Percentiles rank a stretch among this genome's conserved stretches.
Conservation (phyloP, 2,113 vertebrate species). For the Phalacrocorax brasilianus region DNA sequence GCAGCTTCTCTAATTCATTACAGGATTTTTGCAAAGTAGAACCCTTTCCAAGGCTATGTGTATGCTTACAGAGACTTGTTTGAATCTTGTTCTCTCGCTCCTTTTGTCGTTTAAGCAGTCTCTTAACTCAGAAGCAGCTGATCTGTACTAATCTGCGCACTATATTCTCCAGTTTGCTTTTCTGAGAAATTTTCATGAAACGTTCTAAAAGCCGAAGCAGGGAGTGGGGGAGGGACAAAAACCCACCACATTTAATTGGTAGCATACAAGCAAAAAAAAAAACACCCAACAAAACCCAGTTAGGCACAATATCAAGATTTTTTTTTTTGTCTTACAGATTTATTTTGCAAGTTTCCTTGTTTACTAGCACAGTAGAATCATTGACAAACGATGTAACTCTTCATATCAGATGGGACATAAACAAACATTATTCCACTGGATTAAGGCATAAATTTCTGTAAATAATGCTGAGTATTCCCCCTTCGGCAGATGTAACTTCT, state of each 20-base stretch:
- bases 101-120: background rate
- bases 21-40: background rate
- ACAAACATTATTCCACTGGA: background rate
- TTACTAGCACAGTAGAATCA: background rate
- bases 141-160: background rate
- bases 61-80: background rate
- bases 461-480: background rate
- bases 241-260: background rate
- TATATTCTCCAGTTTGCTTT: background rate
- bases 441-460: background rate
- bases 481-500: background rate
- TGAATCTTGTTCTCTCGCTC: background rate
- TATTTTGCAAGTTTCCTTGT: background rate
- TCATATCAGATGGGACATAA: background rate
- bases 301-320: background rate
- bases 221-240: accelerated
- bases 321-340: background rate
- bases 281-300: background rate
- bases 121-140: background rate
- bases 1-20: background rate
- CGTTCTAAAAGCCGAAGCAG: background rate
- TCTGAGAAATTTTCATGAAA: background rate
- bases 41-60: background rate
- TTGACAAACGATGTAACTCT: background rate
- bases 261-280: background rate